Evolutionary conservation across 2,797 vertebrate species (phyloP), one percentile per base, ranked within the genome.

Genomic region (Eulemur rubriventer): DNA sequence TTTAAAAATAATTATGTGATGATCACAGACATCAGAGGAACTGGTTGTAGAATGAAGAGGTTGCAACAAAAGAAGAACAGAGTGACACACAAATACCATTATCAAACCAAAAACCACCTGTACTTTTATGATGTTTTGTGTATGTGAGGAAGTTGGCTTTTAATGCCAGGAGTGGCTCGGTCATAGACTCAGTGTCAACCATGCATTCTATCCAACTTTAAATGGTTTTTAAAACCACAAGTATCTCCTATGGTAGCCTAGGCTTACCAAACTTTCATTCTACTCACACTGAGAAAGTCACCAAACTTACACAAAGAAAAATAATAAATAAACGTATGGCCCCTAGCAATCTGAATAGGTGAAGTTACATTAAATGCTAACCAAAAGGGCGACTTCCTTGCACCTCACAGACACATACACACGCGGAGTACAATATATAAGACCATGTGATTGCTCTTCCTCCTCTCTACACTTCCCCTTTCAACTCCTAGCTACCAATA

Each of bases 81-180:
- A 89, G 57, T 52, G 69, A 90, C 43, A 89, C 50, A 83, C 12
- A 76, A 50, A 95, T 73, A 35, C 20, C n/a, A 79, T 50, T 61
- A 85, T 73, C 35, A 89, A 93, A 70, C 20, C 46, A 88, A 93
- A 91, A 83, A 78, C 35, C 26, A 82, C 57, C 22, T 89, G 69
- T 43, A 83, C 84, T 97, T 94, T 97, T 96, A 97, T 96, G 65
- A 97, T 97, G 87, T 94, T 24, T 52, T 97, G 79, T 92, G 24
- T 59, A 87, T 88, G 80, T 96, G 96, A 97, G 92, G 81, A 97
- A 98, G 96, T 91, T 75, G 91, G 67, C 79, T 94, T 96, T 98
- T 97, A 97, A 97, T 97, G 98, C 61, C 67, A 94, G 75, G 94
- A 97, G 89, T 95, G 80, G 92, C 91, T 97, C 75, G 93, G 92